A percentile compares a stretch with the other conserved stretches of the same genome.
These are phyloP conservation scores for Stenodema calcarata DNA, from an alignment of 2,888 invertebrate genomes.

Conservation along the genomic window DNA sequence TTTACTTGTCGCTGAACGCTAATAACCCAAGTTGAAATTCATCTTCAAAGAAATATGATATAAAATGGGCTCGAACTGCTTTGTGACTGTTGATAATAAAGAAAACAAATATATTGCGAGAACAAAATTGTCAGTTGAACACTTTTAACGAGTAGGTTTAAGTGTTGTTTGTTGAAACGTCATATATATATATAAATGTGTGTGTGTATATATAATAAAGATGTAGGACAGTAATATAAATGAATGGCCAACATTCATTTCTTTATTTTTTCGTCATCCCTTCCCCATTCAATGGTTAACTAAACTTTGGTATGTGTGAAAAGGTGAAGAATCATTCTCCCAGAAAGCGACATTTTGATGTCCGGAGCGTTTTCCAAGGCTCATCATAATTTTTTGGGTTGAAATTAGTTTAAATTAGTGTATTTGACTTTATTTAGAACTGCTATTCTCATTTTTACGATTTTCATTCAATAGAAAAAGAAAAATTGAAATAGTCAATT, in stretches of 20 bases:
- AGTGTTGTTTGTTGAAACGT: constrained; percentile 40
- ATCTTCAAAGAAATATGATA: neutral
- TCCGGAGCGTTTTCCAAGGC: no score
- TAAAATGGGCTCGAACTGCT: constrained; percentile 27
- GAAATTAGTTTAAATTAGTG: no score
- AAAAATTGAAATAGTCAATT: no score
- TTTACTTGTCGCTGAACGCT: neutral
- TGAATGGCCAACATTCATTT: neutral
- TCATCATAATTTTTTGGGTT: no score
- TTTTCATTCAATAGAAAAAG: no score
- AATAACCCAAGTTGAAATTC: neutral
- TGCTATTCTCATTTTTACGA: no score
- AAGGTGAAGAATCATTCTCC: no score
- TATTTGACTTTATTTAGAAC: no score
- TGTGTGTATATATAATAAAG: neutral
- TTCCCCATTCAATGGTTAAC: neutral
- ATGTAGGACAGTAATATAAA: neutral
- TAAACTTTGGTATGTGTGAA: no score
- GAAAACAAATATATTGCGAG: neutral
- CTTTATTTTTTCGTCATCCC: neutral
- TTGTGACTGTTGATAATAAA: constrained; percentile 45
- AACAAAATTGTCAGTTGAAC: constrained; percentile 18
- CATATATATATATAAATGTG: neutral
- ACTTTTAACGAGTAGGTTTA: constrained; percentile 37
- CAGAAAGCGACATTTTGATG: no score